Base-by-base conservation (phyloP, 2,888 invertebrate genomes). In the Cheilosia grossa region DNA sequence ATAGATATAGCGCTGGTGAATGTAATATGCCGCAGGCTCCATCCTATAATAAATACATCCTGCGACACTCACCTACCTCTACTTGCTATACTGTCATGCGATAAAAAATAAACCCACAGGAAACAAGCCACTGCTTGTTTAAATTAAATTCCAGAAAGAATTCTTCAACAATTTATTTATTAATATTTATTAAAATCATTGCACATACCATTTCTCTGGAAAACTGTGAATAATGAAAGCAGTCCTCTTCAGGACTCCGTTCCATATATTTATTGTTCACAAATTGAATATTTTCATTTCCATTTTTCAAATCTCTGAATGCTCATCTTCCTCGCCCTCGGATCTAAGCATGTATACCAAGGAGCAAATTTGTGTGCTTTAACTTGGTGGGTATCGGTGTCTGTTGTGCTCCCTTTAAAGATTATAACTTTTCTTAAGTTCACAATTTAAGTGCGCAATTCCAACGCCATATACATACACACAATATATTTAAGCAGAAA, bases 261-360 rank as follows among this genome's bases (percentile, higher is more conserved):
- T 63, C 67, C 63, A 58, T 74, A 54, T 78, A 17, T 64, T 56
- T 21, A 49, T 40, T 27, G 33, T 47, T 75, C 58, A 40, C 53
- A 80, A 83, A 83, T 83, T 83, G 83, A 83, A 83, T 83, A 80
- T 80, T 80, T 83, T 80, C 80, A 74, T 83, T 79, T 83, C 53
- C 67, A 79, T 80, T 80, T 80, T 83, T 83, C 72, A 74, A 69
- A 79, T 67, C 33, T 51, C 33, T 44, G 37, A 51, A 42, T 47
- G 42, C 15, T 54, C 51, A 61, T 33, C 79, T 15, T 40, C 61
- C 47, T 9, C 47, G 2, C 15, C 15, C 17, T 24, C 30, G 42
- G 30, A 30, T n/a, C 33, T 10, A 10, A 30, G 30, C 15, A 30
- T 7, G 9, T 37, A 30, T 40, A 44, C 24, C 47, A 24, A 73